Percentiles rank a stretch among this genome's conserved stretches.
phyloP scores from a whole-genome alignment of 92 coral and sea anemone species.

The Parazoanthus atlanticus region DNA sequence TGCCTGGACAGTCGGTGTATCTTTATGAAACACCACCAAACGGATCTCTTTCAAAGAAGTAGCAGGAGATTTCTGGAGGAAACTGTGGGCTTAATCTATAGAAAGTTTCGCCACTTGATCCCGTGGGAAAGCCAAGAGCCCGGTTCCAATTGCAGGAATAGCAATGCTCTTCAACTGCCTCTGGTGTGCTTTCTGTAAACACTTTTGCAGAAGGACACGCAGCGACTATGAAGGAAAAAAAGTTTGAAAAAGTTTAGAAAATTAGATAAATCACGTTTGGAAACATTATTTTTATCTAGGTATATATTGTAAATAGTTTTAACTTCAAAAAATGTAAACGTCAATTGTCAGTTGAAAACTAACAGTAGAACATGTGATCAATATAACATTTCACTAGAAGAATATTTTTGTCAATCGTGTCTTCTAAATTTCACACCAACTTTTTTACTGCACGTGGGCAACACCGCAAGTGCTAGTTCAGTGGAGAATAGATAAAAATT shows the following conservation, averaged over 20 bases:
- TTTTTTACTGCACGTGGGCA: no score
- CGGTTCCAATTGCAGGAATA: slow-evolving; percentile 85
- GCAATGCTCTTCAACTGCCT: slow-evolving; percentile 60
- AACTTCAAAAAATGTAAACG: no score
- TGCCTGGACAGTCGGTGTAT: slow-evolving; percentile 58
- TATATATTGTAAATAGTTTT: no score
- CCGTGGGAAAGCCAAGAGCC: slow-evolving; percentile 66
- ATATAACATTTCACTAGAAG: no score
- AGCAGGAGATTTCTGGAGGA: slow-evolving; percentile 41
- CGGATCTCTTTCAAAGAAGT: slow-evolving; percentile 68
- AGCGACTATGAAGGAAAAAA: slow-evolving; percentile 32
- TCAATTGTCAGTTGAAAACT: no score
- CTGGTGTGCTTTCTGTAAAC: slow-evolving; percentile 51
- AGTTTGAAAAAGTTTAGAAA: neutral
- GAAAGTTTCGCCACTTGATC: slow-evolving; percentile 61
- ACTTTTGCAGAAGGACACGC: slow-evolving; percentile 58
- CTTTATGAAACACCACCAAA: slow-evolving; percentile 77
- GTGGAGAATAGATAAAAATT: no score
- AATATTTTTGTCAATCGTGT: no score
- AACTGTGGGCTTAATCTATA: slow-evolving; percentile 62
- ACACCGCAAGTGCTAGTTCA: no score
- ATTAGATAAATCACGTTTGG: neutral
- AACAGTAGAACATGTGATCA: no score
- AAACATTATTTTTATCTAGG: no score
- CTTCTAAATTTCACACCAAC: no score